Base-by-base conservation (phyloP, 1,140 invertebrate genomes). In the Drosophila elegans region DNA sequence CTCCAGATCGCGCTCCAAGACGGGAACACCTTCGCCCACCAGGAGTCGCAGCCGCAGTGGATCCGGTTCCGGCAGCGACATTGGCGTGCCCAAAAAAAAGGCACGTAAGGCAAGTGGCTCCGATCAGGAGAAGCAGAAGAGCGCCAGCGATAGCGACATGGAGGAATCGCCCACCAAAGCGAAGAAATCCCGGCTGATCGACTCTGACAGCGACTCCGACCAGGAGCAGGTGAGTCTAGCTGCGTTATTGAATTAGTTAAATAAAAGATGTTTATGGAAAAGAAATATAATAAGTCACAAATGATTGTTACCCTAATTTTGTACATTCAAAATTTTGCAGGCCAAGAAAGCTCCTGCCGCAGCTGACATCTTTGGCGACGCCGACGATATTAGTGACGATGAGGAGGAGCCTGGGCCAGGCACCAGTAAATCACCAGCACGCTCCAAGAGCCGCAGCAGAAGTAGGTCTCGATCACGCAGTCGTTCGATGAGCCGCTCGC, bases 321-420 rank as follows among this genome's bases (percentile, higher is more conserved):
- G 7, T 32, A 32, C 29, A 32, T 32, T 32, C 29, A 7, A 7
- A 5, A 32, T 32, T 32, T 32, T 32, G 4, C 11, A 91, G 89
- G 13, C 25, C 4, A 63, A 88, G 27, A 77, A 88, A 60, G 74
- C 85, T 0, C 84, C 91, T 1, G 90, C 88, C 12, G 96, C 96
- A 6, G 95, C 96, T 68, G 97, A 97, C 42, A 93, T 99, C 25
- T 99, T 99, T 93, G 98, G 98, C 42, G 97, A 98, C 93, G 97
- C 97, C 29, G 97, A 97, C 80, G 97, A 98, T 89, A 98, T 98
- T 16, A 98, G 97, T 92, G 95, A 96, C 44, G 96, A 97, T 72
- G 95, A 94, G 12, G 64, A 93, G 79, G 92, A 94, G 38, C 90
- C 89, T 36, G 93, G 90, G 29, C 91, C 78, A 52, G 92, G 88